A percentile compares a stretch with the other conserved stretches of the same genome.
Evolutionary conservation across 2,797 vertebrate species (phyloP).

Genomic region (Girardinus metallicus): DNA sequence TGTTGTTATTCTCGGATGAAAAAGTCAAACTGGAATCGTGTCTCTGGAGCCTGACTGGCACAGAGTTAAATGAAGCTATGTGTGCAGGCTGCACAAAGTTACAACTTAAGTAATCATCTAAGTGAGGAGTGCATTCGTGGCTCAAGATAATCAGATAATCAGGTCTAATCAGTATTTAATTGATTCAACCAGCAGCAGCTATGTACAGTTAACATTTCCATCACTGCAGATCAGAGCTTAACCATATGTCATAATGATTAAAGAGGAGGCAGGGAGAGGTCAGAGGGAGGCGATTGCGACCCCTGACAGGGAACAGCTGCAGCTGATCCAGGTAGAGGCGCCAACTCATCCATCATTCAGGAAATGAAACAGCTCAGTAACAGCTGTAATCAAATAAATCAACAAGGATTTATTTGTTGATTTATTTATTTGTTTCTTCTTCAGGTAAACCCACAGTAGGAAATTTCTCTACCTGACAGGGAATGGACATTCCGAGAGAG

Average conservation of each 20-base stretch:
- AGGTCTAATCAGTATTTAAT: conserved; percentile 68
- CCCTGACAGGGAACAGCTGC: conserved; percentile 11
- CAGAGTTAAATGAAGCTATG: conserved; percentile 40
- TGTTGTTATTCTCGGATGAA: conserved; percentile 44
- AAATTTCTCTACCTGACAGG: conserved; percentile 1
- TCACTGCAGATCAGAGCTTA: conserved; percentile 53
- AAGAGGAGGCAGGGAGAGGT: conserved; percentile 5
- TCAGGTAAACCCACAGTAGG: background rate
- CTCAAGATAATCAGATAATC: conserved; percentile 76
- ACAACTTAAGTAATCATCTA: conserved; percentile 62
- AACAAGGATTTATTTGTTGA: no score
- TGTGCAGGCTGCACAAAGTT: conserved; percentile 36
- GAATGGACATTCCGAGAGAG: conserved; percentile 25
- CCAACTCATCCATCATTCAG: background rate
- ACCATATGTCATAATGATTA: conserved; percentile 55
- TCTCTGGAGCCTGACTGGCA: conserved; percentile 33
- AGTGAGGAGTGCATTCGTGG: conserved; percentile 51
- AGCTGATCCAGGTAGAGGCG: conserved; percentile 1
- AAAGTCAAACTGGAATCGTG: conserved; percentile 34
- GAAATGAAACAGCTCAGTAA: background rate
- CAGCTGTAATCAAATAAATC: background rate
- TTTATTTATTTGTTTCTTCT: background rate
- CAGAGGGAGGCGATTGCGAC: conserved; percentile 27
- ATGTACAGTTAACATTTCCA: conserved; percentile 60
- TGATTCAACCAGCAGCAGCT: conserved; percentile 55